Evolutionary conservation across 1,140 invertebrate genomes (phyloP), one percentile per base, ranked within the genome.

Genomic region (Coelopa frigida): DNA sequence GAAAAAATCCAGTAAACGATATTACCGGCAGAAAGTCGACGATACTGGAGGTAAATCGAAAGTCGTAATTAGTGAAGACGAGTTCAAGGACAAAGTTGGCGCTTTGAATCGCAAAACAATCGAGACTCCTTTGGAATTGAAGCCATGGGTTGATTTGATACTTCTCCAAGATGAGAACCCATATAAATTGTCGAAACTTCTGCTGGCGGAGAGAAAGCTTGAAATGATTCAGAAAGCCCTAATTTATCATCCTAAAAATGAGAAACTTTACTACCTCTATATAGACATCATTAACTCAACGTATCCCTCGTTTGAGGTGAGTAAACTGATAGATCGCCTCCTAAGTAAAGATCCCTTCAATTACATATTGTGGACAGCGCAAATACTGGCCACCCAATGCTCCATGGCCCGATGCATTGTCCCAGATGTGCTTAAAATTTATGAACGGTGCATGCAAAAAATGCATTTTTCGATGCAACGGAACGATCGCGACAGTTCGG

Each of bases 381-480:
- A 78, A 37, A 78, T 82, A 12, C 74, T 75, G 63, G 60, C 72
- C 20, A 73, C 70, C 1, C 76, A 79, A 56, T 73, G 73, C 39
- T 79, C 78, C 5, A 74, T 82, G 69, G 75, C 78, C 0, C 70
- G 78, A 33, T 82, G 79, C 54, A 77, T 70, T 49, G 72, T 75
- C 5, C 74, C 78, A 5, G 72, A 68, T 50, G 73, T 82, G 2
- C 52, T 80, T 11, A 58, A 71, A 41, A 62, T 78, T 11, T 81
- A 79, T 55, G 61, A 67, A 22, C 73, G 73, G 48, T 78, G 76
- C 55, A 73, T 82, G 52, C 65, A 69, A 14, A 63, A 74, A 33
- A 57, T 82, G 43, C 73, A 75, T 47, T 59, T 76, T 32, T 18
- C 49, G 55, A 12, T 52, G 40, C 10, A 26, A 36, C 10, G n/a